phyloP scores from a whole-genome alignment of 2,888 invertebrate genomes.

The Lobophora halterata region DNA sequence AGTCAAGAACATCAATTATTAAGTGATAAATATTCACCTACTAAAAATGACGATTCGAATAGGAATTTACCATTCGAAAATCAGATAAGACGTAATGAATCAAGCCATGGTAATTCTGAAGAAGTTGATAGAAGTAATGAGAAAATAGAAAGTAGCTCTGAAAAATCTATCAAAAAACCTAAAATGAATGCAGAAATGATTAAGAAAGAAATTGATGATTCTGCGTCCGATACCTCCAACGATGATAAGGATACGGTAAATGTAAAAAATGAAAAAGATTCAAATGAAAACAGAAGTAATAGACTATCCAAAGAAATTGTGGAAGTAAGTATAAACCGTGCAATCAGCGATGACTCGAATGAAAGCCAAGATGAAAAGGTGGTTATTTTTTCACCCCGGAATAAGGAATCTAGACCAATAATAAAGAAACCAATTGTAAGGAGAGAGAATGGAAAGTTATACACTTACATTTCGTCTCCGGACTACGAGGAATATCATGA shows the following conservation, averaged over 20 bases:
- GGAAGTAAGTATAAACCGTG: slow-evolving; percentile 10
- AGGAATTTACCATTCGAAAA: not conserved
- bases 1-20: not conserved
- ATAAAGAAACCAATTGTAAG: slow-evolving; percentile 22
- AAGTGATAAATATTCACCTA: not conserved
- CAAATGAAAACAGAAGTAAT: slow-evolving; percentile 1
- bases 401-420: not conserved
- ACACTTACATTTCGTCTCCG: slow-evolving; percentile 30
- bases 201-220: too few relatives aligned
- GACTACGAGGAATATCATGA: slow-evolving; percentile 48
- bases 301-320: slow-evolving; percentile 12
- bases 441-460: slow-evolving; percentile 34
- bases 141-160: too few relatives aligned
- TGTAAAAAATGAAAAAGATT: too few relatives aligned
- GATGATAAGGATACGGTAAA: too few relatives aligned
- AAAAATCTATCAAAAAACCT: too few relatives aligned
- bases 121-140: too few relatives aligned
- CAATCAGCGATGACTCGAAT: slow-evolving; percentile 1
- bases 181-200: too few relatives aligned
- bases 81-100: too few relatives aligned
- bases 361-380: not conserved
- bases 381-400: too few relatives aligned
- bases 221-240: too few relatives aligned
- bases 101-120: too few relatives aligned
- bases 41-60: slow-evolving; percentile 2